Conservation (phyloP, 2,113 vertebrate genomes). For the Barbus barbus region DNA sequence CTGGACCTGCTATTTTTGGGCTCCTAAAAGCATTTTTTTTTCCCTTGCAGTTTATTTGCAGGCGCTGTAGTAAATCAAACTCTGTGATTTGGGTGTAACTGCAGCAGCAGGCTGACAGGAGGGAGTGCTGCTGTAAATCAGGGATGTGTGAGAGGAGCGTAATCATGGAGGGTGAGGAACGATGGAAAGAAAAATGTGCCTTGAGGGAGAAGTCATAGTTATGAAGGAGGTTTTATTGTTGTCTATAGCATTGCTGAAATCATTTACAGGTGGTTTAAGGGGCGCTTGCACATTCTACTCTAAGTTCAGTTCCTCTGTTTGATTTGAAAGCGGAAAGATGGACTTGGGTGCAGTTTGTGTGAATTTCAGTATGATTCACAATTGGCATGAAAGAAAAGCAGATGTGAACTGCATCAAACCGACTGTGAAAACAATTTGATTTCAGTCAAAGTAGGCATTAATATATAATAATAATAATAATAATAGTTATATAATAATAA, state of each 20-base stretch:
- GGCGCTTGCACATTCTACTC: neutral
- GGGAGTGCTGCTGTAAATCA: constrained; percentile 1
- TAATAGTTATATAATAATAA: too few species aligned
- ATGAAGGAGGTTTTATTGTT: constrained; percentile 13
- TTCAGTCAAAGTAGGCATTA: too few species aligned
- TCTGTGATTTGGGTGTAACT: constrained; percentile 10
- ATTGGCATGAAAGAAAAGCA: neutral
- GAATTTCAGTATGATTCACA: neutral
- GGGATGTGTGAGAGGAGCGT: neutral
- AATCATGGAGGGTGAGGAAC: neutral
- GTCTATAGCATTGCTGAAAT: neutral
- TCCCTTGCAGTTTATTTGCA: neutral
- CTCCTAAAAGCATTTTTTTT: constrained; percentile 11
- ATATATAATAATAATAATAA: too few species aligned
- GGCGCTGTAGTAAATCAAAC: constrained; percentile 14
- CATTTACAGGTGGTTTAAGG: neutral
- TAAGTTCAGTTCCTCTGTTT: neutral
- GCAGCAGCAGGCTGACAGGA: constrained; percentile 12
- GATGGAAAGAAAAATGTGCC: neutral
- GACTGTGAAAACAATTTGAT: neutral
- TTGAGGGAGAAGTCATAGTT: neutral
- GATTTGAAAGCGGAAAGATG: too few species aligned
- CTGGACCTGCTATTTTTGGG: neutral
- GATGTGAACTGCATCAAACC: neutral
- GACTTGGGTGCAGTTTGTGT: neutral